Conservation (phyloP, 2,113 vertebrate species). For the Hylia prasina region DNA sequence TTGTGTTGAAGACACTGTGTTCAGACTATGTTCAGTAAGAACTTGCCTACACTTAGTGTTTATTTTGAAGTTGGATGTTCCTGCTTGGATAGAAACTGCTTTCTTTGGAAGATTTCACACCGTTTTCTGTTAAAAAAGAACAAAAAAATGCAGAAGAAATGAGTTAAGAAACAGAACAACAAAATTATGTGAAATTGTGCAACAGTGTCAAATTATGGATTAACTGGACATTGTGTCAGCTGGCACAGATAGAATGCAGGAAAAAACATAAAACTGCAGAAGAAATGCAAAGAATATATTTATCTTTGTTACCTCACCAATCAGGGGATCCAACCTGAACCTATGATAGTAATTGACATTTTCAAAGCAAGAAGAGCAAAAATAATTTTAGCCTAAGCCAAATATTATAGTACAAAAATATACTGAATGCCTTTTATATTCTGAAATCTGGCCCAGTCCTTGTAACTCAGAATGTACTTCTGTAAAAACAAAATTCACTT, state of each 20-base stretch:
- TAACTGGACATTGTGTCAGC: neutral
- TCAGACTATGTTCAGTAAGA: conserved; percentile 33
- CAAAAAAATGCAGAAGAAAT: neutral
- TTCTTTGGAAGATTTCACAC: conserved; percentile 49
- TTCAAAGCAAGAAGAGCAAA: neutral
- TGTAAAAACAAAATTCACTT: neutral
- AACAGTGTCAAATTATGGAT: neutral
- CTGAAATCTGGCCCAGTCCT: neutral
- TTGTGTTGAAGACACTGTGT: neutral
- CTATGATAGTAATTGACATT: neutral
- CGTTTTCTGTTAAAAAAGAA: conserved; percentile 31
- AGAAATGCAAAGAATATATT: neutral
- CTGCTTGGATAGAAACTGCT: neutral
- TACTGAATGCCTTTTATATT: neutral
- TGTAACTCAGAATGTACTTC: neutral
- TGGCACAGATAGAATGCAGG: neutral
- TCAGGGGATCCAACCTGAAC: neutral
- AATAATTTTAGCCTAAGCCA: neutral
- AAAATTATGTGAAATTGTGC: neutral
- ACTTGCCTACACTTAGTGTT: conserved; percentile 20
- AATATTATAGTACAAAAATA: neutral
- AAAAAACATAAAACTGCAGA: neutral
- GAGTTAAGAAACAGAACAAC: neutral
- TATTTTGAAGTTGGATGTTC: conserved; percentile 28
- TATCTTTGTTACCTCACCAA: neutral